Percentiles rank a stretch among this genome's conserved stretches.
These are phyloP conservation scores for Noctuana brunneofusca DNA, from an alignment of 2,888 invertebrate genomes.

Conservation along the genomic window DNA sequence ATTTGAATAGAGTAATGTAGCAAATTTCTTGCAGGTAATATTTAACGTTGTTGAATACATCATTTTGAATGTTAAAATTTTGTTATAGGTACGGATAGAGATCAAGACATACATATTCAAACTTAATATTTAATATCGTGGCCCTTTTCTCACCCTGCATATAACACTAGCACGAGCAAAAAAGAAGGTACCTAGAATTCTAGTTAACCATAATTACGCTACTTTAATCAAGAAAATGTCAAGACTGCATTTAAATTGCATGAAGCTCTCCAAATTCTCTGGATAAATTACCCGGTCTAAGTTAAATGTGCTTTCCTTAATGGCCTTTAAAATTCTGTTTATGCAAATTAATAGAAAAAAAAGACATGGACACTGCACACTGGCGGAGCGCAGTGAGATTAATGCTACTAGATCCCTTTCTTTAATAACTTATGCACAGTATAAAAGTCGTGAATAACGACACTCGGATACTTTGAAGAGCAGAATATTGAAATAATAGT, in stretches of 20 bases:
- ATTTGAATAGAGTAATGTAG: no score
- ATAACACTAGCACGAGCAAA: not conserved
- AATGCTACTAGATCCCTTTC: slow-evolving; percentile 15
- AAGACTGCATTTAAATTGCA: slow-evolving; percentile 27
- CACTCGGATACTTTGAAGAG: no score
- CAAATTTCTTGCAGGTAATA: no score
- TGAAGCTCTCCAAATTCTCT: slow-evolving; percentile 22
- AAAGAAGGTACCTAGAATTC: not conserved
- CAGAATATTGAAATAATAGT: no score
- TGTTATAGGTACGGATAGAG: no score
- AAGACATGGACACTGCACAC: slow-evolving; percentile 17
- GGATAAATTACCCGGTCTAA: slow-evolving; percentile 25
- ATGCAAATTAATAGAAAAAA: slow-evolving; percentile 33
- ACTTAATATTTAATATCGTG: no score
- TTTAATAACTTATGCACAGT: slow-evolving; percentile 16
- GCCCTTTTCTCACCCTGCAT: not conserved
- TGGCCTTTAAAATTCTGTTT: slow-evolving; percentile 30
- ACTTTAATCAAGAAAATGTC: slow-evolving; percentile 26
- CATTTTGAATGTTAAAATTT: no score
- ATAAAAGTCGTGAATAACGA: not conserved
- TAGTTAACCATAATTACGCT: slow-evolving; percentile 4
- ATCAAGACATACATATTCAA: no score
- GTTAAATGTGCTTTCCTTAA: slow-evolving; percentile 30
- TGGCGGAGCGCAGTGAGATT: slow-evolving; percentile 15
- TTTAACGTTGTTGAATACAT: no score